A percentile compares a stretch with the other conserved stretches of the same genome.
These are phyloP conservation scores for Mythimna vitellina DNA, from an alignment of 2,888 invertebrate genomes.

Conservation along the genomic window DNA sequence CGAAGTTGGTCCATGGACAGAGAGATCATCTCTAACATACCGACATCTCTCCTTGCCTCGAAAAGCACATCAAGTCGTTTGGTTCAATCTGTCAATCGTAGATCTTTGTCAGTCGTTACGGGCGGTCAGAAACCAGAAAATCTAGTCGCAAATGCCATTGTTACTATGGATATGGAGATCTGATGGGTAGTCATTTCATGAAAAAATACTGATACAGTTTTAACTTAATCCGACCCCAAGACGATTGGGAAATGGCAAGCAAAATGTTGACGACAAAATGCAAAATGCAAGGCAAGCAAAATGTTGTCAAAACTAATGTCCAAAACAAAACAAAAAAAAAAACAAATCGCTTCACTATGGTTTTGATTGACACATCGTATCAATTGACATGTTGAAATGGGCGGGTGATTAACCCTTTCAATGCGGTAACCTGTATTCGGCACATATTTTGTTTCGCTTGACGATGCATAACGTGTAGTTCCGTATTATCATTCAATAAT, in stretches of 20 bases:
- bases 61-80: background rate
- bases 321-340: background rate
- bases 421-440: slow-evolving; percentile 38
- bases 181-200: background rate
- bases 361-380: slow-evolving; percentile 32
- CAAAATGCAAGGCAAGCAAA: background rate
- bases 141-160: too few relatives aligned
- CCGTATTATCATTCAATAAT: slow-evolving; percentile 37
- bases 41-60: background rate
- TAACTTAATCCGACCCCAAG: background rate
- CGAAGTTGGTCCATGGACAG: background rate
- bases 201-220: background rate
- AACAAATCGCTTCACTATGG: slow-evolving; percentile 35
- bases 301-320: background rate
- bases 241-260: background rate
- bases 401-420: slow-evolving; percentile 52
- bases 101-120: background rate
- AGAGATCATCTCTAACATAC: background rate
- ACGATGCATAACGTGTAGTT: slow-evolving; percentile 32
- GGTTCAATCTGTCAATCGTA: background rate
- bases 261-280: background rate
- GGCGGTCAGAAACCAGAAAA: background rate
- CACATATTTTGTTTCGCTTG: slow-evolving; percentile 38
- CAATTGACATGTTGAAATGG: slow-evolving; percentile 39
- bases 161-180: background rate